Base-by-base conservation (phyloP, 2,113 vertebrate species). In the Prinia subflava region DNA sequence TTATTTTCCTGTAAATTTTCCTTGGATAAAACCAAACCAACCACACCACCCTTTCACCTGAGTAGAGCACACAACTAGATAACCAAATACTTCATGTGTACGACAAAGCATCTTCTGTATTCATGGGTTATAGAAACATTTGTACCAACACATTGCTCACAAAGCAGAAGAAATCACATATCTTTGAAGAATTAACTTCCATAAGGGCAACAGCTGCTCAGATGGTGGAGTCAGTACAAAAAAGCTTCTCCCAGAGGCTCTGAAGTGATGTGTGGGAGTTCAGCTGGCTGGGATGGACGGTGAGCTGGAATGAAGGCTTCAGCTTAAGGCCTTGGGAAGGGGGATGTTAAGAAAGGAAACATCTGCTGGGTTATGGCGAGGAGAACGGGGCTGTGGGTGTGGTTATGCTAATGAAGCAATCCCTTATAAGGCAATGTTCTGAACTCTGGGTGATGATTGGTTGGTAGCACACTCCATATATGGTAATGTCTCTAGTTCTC, bases 1-100 rank as follows among this genome's bases (percentile, higher is more conserved):
- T 91, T 37, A 7, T 24, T 33, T 35, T 70, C 16, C n/a, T 62
- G 19, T 37, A 63, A 60, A 33, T 42, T 25, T 37, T 52, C 64
- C 13, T 44, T 89, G 67, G 44, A 46, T 7, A 41, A 76, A 87
- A 17, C 5, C 5, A 69, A 77, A 35, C 31, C 14, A 18, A 23
- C 1, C 8, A 12, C 2, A n/a, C 0, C 12, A 52, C 2, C 3
- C 18, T 75, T 57, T 71, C 56, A n/a, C 25, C 24, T 52, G 41
- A 88, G 19, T 19, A 63, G 39, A 79, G 15, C 9, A 35, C 9
- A 7, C 22, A 50, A 50, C 15, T 28, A 39, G 35, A 9, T 30
- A 77, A 57, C 15, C 7, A 10, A 10, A 46, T 12, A 37, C 5
- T 28, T 56, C 11, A 20, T 2, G 18, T 35, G 24, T 30, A 60